Conservation (phyloP, 2,797 vertebrate species). For the Aldrovandia affinis region DNA sequence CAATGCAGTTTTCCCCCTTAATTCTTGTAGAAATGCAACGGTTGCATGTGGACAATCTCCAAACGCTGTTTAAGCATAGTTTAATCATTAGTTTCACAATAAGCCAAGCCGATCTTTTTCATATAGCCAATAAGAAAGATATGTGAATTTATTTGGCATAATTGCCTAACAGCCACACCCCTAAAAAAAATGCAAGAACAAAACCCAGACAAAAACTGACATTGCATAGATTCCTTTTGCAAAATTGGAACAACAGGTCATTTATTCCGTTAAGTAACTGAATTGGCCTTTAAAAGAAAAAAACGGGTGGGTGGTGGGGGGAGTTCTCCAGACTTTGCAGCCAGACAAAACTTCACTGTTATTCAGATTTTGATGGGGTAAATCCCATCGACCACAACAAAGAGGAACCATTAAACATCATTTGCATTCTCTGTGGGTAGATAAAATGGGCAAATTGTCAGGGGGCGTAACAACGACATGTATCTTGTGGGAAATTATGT, state of each 20-base stretch:
- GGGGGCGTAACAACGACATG: not conserved
- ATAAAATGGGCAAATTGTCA: slow-evolving; percentile 5
- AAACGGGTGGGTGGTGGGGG: slow-evolving; percentile 42
- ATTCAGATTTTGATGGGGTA: slow-evolving; percentile 40
- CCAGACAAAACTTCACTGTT: slow-evolving; percentile 68
- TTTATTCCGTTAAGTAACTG: slow-evolving; percentile 59
- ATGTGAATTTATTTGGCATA: not conserved
- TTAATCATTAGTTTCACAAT: too few relatives aligned
- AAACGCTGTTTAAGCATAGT: too few relatives aligned
- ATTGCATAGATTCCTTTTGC: slow-evolving; percentile 32
- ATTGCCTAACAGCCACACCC: not conserved
- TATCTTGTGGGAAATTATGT: not conserved
- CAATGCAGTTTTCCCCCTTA: not conserved
- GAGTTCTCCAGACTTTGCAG: slow-evolving; percentile 46
- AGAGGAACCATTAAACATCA: slow-evolving; percentile 46
- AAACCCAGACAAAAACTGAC: slow-evolving; percentile 21
- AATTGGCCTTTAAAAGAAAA: slow-evolving; percentile 43
- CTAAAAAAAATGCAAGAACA: slow-evolving; percentile 5
- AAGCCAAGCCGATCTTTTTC: too few relatives aligned
- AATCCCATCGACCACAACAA: slow-evolving; percentile 55
- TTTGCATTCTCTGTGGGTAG: slow-evolving; percentile 35
- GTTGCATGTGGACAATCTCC: not conserved
- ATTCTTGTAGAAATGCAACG: not conserved
- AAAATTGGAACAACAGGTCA: slow-evolving; percentile 55
- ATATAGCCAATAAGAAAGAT: not conserved